Conservation (phyloP, 1,140 invertebrate genomes). For the Argopecten irradians region DNA sequence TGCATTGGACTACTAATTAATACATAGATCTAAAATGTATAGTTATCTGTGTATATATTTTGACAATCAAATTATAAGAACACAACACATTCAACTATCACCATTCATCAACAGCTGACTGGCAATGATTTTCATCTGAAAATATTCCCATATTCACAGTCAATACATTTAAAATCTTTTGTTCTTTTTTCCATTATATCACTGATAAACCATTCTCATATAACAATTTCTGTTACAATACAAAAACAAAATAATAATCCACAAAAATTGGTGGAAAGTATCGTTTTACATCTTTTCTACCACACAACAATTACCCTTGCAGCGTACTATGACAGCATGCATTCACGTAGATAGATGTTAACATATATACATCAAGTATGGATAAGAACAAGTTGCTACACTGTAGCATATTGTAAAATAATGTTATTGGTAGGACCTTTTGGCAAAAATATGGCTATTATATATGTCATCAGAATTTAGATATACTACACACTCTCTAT, state of each 20-base stretch:
- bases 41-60: not conserved
- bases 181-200: not conserved
- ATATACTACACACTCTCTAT: not conserved
- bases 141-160: not conserved
- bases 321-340: not conserved
- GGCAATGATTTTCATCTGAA: not conserved
- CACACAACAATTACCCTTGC: not conserved
- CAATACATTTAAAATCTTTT: not conserved
- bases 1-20: not conserved
- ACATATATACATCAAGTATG: not conserved
- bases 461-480: not conserved
- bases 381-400: not conserved
- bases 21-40: not conserved
- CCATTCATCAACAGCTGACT: not conserved
- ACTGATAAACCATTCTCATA: not conserved
- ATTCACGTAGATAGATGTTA: not conserved
- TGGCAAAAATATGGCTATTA: conserved; percentile 5
- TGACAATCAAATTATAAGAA: not conserved
- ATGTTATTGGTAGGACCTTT: not conserved
- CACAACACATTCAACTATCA: not conserved
- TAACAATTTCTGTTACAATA: not conserved
- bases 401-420: not conserved
- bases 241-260: not conserved
- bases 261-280: not conserved
- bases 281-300: not conserved